Conservation (phyloP, 1,140 invertebrate genomes). For the Drosophila saltans region DNA sequence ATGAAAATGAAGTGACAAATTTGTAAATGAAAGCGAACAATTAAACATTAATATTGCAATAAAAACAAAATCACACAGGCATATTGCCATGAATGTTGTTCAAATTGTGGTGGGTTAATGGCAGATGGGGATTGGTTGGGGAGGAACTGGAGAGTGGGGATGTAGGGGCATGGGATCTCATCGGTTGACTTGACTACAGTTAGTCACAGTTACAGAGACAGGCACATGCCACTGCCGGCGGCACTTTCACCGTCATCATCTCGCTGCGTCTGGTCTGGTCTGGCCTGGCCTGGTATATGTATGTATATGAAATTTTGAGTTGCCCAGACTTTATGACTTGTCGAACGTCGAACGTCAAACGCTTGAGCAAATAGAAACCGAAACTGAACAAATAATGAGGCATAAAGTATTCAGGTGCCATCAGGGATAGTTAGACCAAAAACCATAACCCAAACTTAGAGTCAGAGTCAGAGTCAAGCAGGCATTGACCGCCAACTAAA, state of each 20-base stretch:
- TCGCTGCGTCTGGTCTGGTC: conserved; percentile 41
- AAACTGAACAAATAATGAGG: conserved; percentile 78
- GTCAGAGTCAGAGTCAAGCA: conserved; percentile 33
- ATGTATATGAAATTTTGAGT: conserved; percentile 45
- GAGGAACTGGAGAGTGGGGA: not conserved
- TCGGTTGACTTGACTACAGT: conserved; percentile 16
- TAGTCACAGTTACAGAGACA: conserved; percentile 55
- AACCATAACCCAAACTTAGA: conserved; percentile 15
- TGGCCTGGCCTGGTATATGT: not conserved
- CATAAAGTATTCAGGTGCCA: conserved; percentile 72
- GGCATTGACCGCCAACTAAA: conserved; percentile 5
- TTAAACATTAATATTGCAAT: conserved; percentile 32
- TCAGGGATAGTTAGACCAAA: conserved; percentile 31
- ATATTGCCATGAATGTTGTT: conserved; percentile 1
- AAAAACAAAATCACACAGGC: conserved; percentile 22
- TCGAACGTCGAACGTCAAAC: conserved; percentile 23
- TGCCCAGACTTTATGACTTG: conserved; percentile 51
- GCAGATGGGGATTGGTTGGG: conserved; percentile 25
- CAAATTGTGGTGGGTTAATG: conserved; percentile 9
- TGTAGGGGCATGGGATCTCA: not conserved
- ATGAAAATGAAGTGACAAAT: conserved; percentile 23
- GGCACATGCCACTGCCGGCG: conserved; percentile 23
- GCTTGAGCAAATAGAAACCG: conserved; percentile 70
- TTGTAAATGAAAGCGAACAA: conserved; percentile 53
- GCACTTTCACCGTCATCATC: conserved; percentile 71